Conservation (phyloP, 2,113 vertebrate species). For the Cyanocitta stelleri region DNA sequence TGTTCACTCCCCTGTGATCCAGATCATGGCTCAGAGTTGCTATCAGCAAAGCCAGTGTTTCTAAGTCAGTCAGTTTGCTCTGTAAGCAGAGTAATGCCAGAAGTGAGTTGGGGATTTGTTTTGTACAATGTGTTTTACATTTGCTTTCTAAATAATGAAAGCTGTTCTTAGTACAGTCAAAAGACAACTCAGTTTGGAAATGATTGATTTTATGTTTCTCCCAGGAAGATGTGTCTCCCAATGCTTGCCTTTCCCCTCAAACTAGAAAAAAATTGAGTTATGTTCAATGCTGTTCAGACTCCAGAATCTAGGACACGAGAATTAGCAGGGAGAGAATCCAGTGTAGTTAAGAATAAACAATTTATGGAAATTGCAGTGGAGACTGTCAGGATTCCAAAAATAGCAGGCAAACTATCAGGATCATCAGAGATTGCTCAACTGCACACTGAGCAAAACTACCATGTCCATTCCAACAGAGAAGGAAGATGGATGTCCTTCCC, state of each 20-base stretch:
- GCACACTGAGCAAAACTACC: not conserved
- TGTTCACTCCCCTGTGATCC: constrained; percentile 97
- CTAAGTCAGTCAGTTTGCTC: constrained; percentile 85
- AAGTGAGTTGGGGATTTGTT: not conserved
- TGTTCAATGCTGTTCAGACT: not conserved
- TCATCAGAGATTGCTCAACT: not conserved
- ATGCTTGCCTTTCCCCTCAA: not conserved
- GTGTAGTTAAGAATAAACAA: not conserved
- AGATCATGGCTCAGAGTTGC: constrained; percentile 92
- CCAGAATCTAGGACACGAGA: not conserved
- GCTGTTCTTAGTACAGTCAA: not conserved
- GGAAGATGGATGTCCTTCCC: not conserved
- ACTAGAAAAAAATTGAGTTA: not conserved
- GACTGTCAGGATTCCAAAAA: constrained; percentile 1
- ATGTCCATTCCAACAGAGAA: not conserved
- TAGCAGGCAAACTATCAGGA: not conserved
- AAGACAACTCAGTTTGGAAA: not conserved
- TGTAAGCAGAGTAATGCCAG: constrained; percentile 23
- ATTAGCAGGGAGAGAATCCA: not conserved
- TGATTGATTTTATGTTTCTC: not conserved
- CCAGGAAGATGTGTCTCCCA: not conserved
- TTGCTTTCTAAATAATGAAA: not conserved
- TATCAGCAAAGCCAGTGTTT: constrained; percentile 92
- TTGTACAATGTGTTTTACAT: not conserved
- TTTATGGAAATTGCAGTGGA: not conserved